phyloP scores from a whole-genome alignment of 2,797 vertebrate genomes.

The Halcyon leucocephala region DNA sequence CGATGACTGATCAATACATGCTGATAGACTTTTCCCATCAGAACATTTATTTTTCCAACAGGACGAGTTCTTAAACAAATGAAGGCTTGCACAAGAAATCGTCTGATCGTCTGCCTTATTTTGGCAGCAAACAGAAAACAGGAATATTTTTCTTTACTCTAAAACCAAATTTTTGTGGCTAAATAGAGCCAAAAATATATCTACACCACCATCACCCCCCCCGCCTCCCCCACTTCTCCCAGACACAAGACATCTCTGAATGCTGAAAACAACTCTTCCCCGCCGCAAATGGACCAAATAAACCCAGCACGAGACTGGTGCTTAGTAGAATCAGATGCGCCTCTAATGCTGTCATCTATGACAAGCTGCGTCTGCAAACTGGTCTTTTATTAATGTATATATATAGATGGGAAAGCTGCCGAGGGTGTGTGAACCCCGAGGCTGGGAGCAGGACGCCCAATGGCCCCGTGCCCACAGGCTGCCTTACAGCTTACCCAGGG shows the following conservation, averaged over 20 bases:
- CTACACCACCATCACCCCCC: neutral
- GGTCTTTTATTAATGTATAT: conserved; percentile 27
- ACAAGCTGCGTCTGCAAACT: conserved; percentile 6
- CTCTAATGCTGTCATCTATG: conserved; percentile 49
- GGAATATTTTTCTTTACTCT: conserved; percentile 53
- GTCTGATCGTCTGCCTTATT: conserved; percentile 13
- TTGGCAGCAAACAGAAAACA: conserved; percentile 48
- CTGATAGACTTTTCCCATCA: neutral
- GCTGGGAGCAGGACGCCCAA: rapidly evolving
- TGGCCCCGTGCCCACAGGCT: rapidly evolving
- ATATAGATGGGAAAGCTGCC: neutral
- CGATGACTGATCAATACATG: neutral
- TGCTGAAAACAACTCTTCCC: neutral
- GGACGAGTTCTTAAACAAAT: conserved; percentile 38
- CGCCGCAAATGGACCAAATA: neutral
- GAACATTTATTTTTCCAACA: conserved; percentile 36
- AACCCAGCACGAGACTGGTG: conserved; percentile 43
- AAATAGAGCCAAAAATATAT: conserved; percentile 51
- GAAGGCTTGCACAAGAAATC: conserved; percentile 38
- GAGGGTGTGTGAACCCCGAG: neutral
- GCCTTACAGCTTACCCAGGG: neutral
- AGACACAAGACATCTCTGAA: conserved; percentile 23
- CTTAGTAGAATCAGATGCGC: conserved; percentile 20
- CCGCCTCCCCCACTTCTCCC: neutral
- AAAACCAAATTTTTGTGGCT: conserved; percentile 58